These are phyloP conservation scores for Drosophila rubida DNA, from an alignment of 2,888 invertebrate genomes.

Conservation along the genomic window DNA sequence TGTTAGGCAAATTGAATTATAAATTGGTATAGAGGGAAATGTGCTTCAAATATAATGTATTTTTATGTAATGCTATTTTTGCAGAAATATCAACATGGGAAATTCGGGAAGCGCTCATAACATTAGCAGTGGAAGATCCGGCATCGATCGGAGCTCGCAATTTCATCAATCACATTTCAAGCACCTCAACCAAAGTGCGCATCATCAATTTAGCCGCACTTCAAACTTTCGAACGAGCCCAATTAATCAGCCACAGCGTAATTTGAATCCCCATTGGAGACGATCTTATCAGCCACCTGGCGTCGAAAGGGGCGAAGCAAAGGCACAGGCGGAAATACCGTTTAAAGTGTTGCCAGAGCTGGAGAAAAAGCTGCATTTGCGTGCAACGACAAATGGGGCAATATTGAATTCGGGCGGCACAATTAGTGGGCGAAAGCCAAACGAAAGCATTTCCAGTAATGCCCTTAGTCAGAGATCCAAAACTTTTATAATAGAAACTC, in stretches of 20 bases:
- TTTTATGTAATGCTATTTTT: background rate
- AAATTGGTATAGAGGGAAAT: background rate
- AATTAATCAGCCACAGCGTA: constrained; percentile 6
- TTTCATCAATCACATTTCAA: constrained; percentile 60
- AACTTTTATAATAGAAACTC: constrained; percentile 61
- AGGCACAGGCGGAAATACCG: constrained; percentile 45
- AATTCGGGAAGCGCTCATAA: constrained; percentile 80
- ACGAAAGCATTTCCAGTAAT: constrained; percentile 28
- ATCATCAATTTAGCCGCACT: constrained; percentile 36
- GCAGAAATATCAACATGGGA: constrained; percentile 66
- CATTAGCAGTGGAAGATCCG: constrained; percentile 57
- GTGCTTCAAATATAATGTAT: background rate
- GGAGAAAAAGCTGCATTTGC: constrained; percentile 87
- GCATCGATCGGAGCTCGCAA: constrained; percentile 59
- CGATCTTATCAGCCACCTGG: constrained; percentile 42
- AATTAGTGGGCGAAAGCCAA: constrained; percentile 88
- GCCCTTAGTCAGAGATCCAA: constrained; percentile 59
- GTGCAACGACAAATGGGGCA: constrained; percentile 93
- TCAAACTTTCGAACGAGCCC: constrained; percentile 30
- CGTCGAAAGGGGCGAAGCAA: constrained; percentile 29
- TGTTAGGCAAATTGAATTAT: background rate
- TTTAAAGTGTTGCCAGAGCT: constrained; percentile 90
- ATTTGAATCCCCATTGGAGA: constrained; percentile 48
- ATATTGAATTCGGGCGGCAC: constrained; percentile 93
- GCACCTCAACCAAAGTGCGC: constrained; percentile 29